phyloP scores from a whole-genome alignment of 2,888 invertebrate genomes.

The Saturnia pavonia region DNA sequence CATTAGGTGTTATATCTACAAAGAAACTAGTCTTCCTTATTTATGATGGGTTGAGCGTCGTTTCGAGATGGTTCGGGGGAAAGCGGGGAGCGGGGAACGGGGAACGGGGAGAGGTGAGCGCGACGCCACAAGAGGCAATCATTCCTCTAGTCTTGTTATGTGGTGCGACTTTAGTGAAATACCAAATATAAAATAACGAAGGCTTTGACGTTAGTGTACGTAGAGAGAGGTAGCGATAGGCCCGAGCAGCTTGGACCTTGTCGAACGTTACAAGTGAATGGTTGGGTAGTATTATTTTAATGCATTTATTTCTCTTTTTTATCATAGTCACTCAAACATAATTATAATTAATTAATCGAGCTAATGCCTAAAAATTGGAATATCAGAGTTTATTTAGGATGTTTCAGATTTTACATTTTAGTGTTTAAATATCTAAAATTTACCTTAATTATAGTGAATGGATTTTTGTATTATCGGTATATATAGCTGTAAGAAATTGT shows the following conservation, averaged over 20 bases:
- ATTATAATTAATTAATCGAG: slow-evolving; percentile 73
- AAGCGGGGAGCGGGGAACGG: slow-evolving; percentile 22
- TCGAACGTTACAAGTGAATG: slow-evolving; percentile 64
- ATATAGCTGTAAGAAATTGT: slow-evolving; percentile 77
- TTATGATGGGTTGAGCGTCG: slow-evolving; percentile 51
- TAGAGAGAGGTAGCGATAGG: slow-evolving; percentile 62
- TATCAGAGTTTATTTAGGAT: slow-evolving; percentile 83
- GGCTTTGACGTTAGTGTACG: slow-evolving; percentile 70
- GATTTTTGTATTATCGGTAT: slow-evolving; percentile 82
- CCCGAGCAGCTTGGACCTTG: slow-evolving; percentile 77
- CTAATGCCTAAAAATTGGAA: slow-evolving; percentile 81
- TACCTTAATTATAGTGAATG: slow-evolving; percentile 81
- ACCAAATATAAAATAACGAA: slow-evolving; percentile 79
- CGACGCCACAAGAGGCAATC: slow-evolving; percentile 76
- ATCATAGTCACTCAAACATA: slow-evolving; percentile 80
- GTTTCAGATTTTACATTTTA: slow-evolving; percentile 82
- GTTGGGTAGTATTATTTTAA: slow-evolving; percentile 78
- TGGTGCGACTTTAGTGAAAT: slow-evolving; percentile 77
- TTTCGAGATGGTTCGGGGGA: slow-evolving; percentile 38
- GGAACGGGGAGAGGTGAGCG: slow-evolving; percentile 23
- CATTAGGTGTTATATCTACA: slow-evolving; percentile 79
- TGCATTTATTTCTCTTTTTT: slow-evolving; percentile 79
- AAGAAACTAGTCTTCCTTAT: slow-evolving; percentile 80
- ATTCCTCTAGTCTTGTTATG: slow-evolving; percentile 80
- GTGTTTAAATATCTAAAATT: slow-evolving; percentile 82